Evolutionary conservation across 2,888 invertebrate genomes (phyloP).

Genomic region (Dryomyza anilis): DNA sequence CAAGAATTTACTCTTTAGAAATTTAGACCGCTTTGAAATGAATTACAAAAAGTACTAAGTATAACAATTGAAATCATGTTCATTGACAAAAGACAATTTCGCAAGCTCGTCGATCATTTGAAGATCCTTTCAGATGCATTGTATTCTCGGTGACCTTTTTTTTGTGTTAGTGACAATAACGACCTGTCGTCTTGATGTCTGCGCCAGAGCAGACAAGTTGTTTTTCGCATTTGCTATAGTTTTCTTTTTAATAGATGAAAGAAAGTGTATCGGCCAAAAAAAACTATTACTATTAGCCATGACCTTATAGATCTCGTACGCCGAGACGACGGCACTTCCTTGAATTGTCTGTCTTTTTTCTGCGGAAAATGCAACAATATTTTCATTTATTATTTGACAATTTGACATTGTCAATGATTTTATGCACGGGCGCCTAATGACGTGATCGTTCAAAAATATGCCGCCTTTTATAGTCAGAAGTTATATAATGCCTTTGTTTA

Average conservation of each 20-base stretch:
- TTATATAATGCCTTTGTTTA: constrained; percentile 12
- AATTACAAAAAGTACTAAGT: neutral
- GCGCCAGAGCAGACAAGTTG: constrained; percentile 17
- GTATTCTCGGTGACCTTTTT: neutral
- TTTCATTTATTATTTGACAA: constrained; percentile 4
- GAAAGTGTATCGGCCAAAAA: too few relatives aligned
- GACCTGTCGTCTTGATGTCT: constrained; percentile 19
- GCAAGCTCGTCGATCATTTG: constrained; percentile 15
- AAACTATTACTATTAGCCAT: too few relatives aligned
- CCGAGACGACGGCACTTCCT: neutral
- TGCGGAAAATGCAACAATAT: neutral
- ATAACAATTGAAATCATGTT: neutral
- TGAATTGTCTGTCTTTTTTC: neutral
- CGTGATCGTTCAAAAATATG: neutral
- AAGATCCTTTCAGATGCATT: too few relatives aligned
- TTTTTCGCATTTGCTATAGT: neutral
- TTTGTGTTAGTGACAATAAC: neutral
- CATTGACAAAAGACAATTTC: constrained; percentile 20
- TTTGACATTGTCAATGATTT: constrained; percentile 16
- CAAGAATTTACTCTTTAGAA: neutral
- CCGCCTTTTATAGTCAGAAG: neutral
- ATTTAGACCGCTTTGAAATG: neutral
- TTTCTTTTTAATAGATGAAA: too few relatives aligned
- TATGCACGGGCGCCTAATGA: constrained; percentile 6
- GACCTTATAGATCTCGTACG: neutral